Evolutionary conservation across 2,888 invertebrate genomes (phyloP).

Genomic region (Meteorus colon): DNA sequence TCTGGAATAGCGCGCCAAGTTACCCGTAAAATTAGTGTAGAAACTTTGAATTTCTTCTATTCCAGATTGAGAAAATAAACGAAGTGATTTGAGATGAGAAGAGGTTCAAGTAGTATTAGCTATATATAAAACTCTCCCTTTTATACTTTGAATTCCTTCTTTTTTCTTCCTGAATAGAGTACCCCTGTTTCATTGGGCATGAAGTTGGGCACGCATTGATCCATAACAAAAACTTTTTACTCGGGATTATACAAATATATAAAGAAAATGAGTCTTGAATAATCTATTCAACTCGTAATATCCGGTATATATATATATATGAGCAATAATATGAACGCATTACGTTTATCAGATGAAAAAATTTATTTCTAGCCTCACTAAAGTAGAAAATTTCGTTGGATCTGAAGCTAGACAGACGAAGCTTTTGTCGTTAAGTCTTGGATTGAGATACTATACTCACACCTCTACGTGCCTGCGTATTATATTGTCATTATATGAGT

Average conservation of each 20-base stretch:
- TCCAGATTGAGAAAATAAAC: constrained; percentile 52
- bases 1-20: constrained; percentile 53
- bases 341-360: not conserved
- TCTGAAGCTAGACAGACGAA: not conserved
- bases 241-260: constrained; percentile 46
- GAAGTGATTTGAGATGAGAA: constrained; percentile 30
- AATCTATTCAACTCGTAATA: not conserved
- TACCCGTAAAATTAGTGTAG: constrained; percentile 60
- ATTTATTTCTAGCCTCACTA: not conserved
- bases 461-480: constrained; percentile 43
- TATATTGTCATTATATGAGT: constrained; percentile 55
- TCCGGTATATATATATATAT: not conserved
- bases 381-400: not conserved
- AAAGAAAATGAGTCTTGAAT: constrained; percentile 38
- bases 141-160: constrained; percentile 6
- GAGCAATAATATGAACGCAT: not conserved
- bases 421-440: constrained; percentile 13
- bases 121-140: constrained; percentile 20
- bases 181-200: constrained; percentile 56
- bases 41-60: constrained; percentile 57
- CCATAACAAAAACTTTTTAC: constrained; percentile 52
- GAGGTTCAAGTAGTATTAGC: constrained; percentile 23
- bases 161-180: constrained; percentile 16
- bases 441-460: constrained; percentile 34
- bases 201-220: constrained; percentile 55